Base-by-base conservation (phyloP, 2,888 invertebrate genomes). In the Diplazon laetatorius region DNA sequence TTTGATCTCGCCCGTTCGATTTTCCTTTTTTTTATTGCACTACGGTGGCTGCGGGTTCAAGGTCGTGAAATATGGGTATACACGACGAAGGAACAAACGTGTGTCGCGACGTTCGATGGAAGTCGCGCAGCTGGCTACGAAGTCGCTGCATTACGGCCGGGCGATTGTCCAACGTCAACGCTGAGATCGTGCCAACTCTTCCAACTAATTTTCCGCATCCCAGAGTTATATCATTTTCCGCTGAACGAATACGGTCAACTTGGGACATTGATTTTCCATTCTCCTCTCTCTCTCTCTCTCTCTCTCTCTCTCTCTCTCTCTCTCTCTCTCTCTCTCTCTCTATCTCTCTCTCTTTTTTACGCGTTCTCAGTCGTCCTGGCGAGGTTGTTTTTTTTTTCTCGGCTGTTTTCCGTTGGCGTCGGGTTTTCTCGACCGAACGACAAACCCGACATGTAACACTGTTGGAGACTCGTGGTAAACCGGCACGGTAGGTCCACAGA, bases 201-300 rank as follows among this genome's bases (percentile, higher is more conserved):
- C 71, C 73, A 78, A 77, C 82, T 85, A 84, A 84, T 85, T 85
- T 85, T 84, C 82, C 81, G 82, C 83, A 71, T 81, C 80, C 80
- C 37, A 68, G 76, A 59, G 57, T 80, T 80, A 75, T 76, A 74
- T 70, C 59, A 78, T 78, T 78, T 75, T 80, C 76, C 78, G 80
- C 74, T 74, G 57, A 72, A 35, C 81, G 75, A 78, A 76, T 80
- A 78, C 66, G 60, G 68, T 66, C 78, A 82, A 71, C 71, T 71
- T 55, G 55, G 37, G 55, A 68, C 68, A 78, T 80, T 72, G 77
- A 78, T 80, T 78, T 78, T 76, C 52, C 44, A 16, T 71, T 46
- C 39, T 35, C 35, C 42, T 39, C 37, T 16, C 8, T 69, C 50
- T 39, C 35, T 18, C 1, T 22, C 39, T 10, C 20, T 22, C n/a